A percentile compares a stretch with the other conserved stretches of the same genome.
Evolutionary conservation across 1,140 invertebrate species (phyloP).

Genomic region (Liolophura sinensis): DNA sequence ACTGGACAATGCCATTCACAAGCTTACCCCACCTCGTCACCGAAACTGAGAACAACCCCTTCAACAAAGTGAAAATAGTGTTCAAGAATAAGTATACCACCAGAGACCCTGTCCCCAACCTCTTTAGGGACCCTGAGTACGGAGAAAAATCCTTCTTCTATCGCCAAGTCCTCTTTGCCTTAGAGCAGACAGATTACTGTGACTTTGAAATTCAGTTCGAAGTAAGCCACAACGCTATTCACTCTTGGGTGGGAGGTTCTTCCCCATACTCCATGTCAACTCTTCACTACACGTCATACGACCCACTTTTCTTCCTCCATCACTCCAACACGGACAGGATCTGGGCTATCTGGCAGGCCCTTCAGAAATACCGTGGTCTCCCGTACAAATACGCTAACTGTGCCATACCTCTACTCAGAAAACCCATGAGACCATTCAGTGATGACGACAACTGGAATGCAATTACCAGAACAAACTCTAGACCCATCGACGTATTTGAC

Average conservation of each 20-base stretch:
- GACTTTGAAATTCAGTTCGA: conserved; percentile 26
- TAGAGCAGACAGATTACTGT: conserved; percentile 29
- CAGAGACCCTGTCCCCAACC: conserved; percentile 4
- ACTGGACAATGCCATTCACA: conserved; percentile 25
- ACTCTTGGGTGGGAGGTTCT: conserved; percentile 24
- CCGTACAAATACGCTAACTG: conserved; percentile 25
- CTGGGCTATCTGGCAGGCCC: conserved; percentile 12
- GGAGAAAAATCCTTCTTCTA: conserved; percentile 21
- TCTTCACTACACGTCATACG: conserved; percentile 29
- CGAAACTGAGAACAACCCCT: conserved; percentile 21
- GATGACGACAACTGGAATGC: neutral
- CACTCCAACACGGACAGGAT: conserved; percentile 5
- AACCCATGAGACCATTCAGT: conserved; percentile 9
- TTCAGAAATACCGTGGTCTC: conserved; percentile 21
- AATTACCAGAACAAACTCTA: neutral
- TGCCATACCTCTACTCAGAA: conserved; percentile 16
- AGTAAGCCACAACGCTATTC: conserved; percentile 25
- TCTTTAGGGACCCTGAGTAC: conserved; percentile 9
- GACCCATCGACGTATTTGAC: conserved; percentile 1
- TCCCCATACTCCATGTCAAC: conserved; percentile 27
- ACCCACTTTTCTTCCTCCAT: conserved; percentile 29
- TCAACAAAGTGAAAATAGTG: conserved; percentile 13
- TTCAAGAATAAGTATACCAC: conserved; percentile 6
- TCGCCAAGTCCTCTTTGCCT: conserved; percentile 16
- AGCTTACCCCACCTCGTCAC: conserved; percentile 16